Conservation (phyloP, 2,113 vertebrate genomes). For the Poeciliopsis turrubarensis region DNA sequence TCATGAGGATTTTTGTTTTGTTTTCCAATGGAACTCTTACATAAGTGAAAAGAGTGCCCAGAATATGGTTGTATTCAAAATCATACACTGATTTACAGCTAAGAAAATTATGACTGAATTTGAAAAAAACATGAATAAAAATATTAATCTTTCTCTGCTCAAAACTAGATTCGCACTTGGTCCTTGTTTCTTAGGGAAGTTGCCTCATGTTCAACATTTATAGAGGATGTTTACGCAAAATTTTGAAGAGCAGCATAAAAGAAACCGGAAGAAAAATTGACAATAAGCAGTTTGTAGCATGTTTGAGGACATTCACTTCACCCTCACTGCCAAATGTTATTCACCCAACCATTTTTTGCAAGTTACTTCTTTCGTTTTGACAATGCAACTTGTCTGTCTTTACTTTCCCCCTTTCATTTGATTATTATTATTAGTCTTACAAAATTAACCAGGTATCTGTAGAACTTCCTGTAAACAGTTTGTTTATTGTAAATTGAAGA, state of each 20-base stretch:
- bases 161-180: neutral
- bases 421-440: conserved; percentile 21
- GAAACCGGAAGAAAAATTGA: neutral
- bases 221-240: conserved; percentile 7
- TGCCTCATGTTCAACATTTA: conserved; percentile 17
- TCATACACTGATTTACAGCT: conserved; percentile 18
- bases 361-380: conserved; percentile 4
- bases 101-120: conserved; percentile 3
- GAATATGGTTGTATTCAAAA: conserved; percentile 29
- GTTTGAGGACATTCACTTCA: neutral
- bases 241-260: neutral
- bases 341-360: neutral
- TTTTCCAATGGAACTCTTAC: conserved; percentile 29
- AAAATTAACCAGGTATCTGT: conserved; percentile 28
- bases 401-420: conserved; percentile 9
- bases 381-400: conserved; percentile 1
- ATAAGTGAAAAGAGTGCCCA: conserved; percentile 41
- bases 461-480: conserved; percentile 40
- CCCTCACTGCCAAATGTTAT: neutral
- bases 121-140: neutral
- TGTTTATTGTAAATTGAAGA: conserved; percentile 27
- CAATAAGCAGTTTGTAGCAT: no score
- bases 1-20: conserved; percentile 16
- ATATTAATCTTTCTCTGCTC: neutral
- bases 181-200: conserved; percentile 3